Evolutionary conservation across 1,140 invertebrate genomes (phyloP).

Genomic region (Dendrolimus punctatus): DNA sequence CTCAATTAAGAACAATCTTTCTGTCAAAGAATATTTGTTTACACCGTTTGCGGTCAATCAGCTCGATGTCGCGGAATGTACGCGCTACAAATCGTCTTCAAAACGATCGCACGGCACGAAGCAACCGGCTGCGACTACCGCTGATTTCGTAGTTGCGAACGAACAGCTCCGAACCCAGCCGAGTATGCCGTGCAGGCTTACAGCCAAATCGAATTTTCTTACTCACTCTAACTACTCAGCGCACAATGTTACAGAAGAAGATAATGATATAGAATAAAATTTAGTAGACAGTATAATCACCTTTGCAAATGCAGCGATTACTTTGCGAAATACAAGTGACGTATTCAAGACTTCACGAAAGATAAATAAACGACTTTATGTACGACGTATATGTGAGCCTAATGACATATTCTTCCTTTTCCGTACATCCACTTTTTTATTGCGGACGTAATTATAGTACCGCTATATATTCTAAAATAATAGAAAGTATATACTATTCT

Average conservation of each 20-base stretch:
- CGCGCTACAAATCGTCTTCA: background rate
- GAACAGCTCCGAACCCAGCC: constrained; percentile 30
- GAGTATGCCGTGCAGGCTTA: constrained; percentile 20
- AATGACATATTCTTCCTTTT: too few relatives aligned
- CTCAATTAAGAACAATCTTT: constrained; percentile 38
- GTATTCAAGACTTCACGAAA: background rate
- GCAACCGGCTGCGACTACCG: constrained; percentile 23
- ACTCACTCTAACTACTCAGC: constrained; percentile 15
- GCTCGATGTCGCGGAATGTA: constrained; percentile 12
- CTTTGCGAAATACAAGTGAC: constrained; percentile 1
- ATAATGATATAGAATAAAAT: background rate
- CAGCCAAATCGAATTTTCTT: constrained; percentile 33
- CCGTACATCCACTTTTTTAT: too few relatives aligned
- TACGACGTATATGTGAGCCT: too few relatives aligned
- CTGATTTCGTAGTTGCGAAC: constrained; percentile 13
- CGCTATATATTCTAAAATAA: too few relatives aligned
- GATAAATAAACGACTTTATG: too few relatives aligned
- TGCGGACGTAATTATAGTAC: too few relatives aligned
- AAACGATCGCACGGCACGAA: constrained; percentile 6
- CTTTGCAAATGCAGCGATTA: constrained; percentile 1
- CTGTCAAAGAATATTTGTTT: constrained; percentile 53
- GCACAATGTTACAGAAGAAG: background rate
- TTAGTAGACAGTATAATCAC: constrained; percentile 1
- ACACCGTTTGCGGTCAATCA: constrained; percentile 24
- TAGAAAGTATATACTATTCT: too few relatives aligned